Base-by-base conservation (phyloP, 2,113 vertebrate species). In the Corythoichthys intestinalis region DNA sequence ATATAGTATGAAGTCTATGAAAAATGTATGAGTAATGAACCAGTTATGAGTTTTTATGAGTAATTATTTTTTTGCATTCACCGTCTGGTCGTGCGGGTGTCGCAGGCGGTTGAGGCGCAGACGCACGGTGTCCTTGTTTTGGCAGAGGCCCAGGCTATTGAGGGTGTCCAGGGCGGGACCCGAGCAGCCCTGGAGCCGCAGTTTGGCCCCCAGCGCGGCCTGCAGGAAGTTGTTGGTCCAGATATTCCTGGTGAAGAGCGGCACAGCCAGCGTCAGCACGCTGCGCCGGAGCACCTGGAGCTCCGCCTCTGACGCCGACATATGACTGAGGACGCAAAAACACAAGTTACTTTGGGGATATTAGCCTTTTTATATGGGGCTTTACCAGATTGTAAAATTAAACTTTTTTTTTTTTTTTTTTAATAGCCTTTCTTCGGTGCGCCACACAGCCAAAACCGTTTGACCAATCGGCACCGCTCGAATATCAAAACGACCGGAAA, bases 151-250 rank as follows among this genome's bases (percentile, higher is more conserved):
- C 87, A 89, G 77, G 13, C 82, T 82, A 82, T 89, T 89, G 14
- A 89, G 83, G 17, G 77, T 67, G n/a, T 89, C 88, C 0, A 89
- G 82, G 4, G 83, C 77, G 0, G 88, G 65, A 56, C 85, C 76
- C 0, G 86, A 82, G 69, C 85, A 84, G 75, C 88, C 88, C 71
- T 88, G 86, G 20, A 82, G 74, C 0, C 86, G 86, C 0, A 89
- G 83, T 69, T 86, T 86, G 0, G 88, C 88, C 52, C 86, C 88
- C 49, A 89, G 79, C 41, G 86, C 77, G 0, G 88, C 86, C 80
- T 89, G 88, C 69, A 89, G 70, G 74, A 84, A 89, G 69, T 88
- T 89, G 74, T 88, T 87, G 75, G 81, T 88, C 84, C 85, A 89
- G 76, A 87, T 86, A 82, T 89, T 89, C 62, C 87, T 82, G 67